These are phyloP conservation scores for Philaethria dido DNA, from an alignment of 2,888 invertebrate species.

Conservation along the genomic window DNA sequence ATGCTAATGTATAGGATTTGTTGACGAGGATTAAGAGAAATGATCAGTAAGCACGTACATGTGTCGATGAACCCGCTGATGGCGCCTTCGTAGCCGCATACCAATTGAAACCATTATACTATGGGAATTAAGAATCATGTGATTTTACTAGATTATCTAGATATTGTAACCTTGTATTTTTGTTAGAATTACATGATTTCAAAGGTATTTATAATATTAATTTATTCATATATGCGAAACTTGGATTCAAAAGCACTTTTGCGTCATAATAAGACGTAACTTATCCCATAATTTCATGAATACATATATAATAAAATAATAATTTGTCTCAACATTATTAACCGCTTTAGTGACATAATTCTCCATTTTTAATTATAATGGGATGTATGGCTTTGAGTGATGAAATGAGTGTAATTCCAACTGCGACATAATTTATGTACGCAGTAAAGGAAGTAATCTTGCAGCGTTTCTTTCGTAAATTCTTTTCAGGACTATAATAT, in stretches of 20 bases:
- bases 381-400: too few relatives aligned
- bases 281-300: too few relatives aligned
- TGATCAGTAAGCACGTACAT: conserved; percentile 44
- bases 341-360: not conserved
- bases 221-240: too few relatives aligned
- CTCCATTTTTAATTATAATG: not conserved
- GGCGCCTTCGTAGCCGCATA: conserved; percentile 61
- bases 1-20: conserved; percentile 31
- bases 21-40: conserved; percentile 48
- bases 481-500: too few relatives aligned
- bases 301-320: too few relatives aligned
- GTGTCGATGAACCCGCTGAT: conserved; percentile 56
- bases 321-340: too few relatives aligned
- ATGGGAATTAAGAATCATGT: conserved; percentile 55
- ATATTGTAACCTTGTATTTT: not conserved
- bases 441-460: too few relatives aligned
- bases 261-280: too few relatives aligned
- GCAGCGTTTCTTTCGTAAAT: too few relatives aligned
- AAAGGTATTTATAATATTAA: too few relatives aligned
- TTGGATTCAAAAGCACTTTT: too few relatives aligned
- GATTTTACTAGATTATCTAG: conserved; percentile 24
- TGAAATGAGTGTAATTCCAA: conserved; percentile 3
- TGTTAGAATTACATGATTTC: not conserved
- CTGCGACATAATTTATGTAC: not conserved
- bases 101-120: conserved; percentile 67